Evolutionary conservation across 2,888 invertebrate genomes (phyloP), one percentile per base, ranked within the genome.

Genomic region (Cephonodes hylas): DNA sequence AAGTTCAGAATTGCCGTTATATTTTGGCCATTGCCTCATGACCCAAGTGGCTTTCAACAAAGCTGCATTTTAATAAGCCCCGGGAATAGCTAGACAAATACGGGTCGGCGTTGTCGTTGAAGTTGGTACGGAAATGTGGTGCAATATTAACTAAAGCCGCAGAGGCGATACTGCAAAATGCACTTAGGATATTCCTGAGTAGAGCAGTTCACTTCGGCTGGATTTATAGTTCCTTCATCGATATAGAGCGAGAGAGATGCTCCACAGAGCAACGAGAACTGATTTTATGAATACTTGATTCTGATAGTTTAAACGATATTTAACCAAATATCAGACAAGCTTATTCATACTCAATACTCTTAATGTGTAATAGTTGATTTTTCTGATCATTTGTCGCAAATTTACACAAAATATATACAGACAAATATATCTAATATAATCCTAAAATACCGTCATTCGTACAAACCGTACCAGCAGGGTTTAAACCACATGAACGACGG

Each of bases 141-240:
- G 31, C 18, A 53, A n/a, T 53, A 53, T 53, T 53, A 53, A 53
- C 8, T 31, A 27, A 53, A 18, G 27, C 27, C 15, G 15, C 31
- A 53, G 53, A 18, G 18, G 53, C 31, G 31, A 53, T 53, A 53
- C 31, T 53, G 53, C 31, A 31, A 31, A 53, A 53, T 53, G 31
- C 53, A 53, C 53, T 53, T 31, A 53, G 18, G 27, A 10, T 31
- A 53, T 18, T 53, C 8, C 31, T 1, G 31, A 31, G 53, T 10
- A 53, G 31, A 7, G 15, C 27, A 15, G 10, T 53, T 20, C 4
- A 7, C 10, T 18, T 53, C 5, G 18, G 27, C 15, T 15, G 18
- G 3, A 18, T 53, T 53, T 53, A 18, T 18, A 53, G 27, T 10
- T 53, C 31, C 53, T 53, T 31, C 3, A 18, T 48, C 7, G 53